phyloP scores from a whole-genome alignment of 2,113 vertebrate genomes.

The Hymenochirus boettgeri region DNA sequence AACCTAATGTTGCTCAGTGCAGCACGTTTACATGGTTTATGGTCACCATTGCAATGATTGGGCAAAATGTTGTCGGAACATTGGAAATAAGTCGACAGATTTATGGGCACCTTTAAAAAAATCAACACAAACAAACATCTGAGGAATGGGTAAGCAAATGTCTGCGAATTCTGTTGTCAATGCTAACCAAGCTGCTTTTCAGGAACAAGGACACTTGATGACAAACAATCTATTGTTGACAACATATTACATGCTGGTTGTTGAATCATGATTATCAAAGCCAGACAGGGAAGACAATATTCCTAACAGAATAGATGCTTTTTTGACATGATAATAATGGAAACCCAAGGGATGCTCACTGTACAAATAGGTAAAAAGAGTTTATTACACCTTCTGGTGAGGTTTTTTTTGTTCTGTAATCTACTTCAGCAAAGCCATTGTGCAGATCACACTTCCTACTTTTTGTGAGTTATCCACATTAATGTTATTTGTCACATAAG shows the following conservation, averaged over 20 bases:
- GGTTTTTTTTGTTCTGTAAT: neutral
- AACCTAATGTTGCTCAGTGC: too few species aligned
- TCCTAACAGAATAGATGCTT: slow-evolving; percentile 3
- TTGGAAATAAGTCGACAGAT: too few species aligned
- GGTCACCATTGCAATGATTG: too few species aligned
- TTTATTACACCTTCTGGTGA: neutral
- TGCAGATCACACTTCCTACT: neutral
- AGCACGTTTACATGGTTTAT: too few species aligned
- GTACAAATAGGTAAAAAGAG: neutral
- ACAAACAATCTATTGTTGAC: neutral
- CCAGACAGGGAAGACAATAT: neutral
- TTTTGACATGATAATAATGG: neutral
- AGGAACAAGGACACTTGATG: neutral
- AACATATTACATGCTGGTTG: slow-evolving; percentile 4
- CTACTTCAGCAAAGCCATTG: too few species aligned
- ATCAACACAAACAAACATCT: slow-evolving; percentile 10
- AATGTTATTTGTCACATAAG: too few species aligned
- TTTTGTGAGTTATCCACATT: neutral
- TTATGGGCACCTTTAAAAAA: too few species aligned
- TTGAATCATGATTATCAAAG: neutral
- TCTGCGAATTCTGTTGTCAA: slow-evolving; percentile 37
- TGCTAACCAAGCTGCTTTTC: slow-evolving; percentile 17
- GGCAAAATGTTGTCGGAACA: too few species aligned
- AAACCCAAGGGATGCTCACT: neutral
- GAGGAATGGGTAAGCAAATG: slow-evolving; percentile 12